Percentiles rank a stretch among this genome's conserved stretches.
Evolutionary conservation across 1,140 invertebrate genomes (phyloP).

Genomic region (Drosophila suzukii): DNA sequence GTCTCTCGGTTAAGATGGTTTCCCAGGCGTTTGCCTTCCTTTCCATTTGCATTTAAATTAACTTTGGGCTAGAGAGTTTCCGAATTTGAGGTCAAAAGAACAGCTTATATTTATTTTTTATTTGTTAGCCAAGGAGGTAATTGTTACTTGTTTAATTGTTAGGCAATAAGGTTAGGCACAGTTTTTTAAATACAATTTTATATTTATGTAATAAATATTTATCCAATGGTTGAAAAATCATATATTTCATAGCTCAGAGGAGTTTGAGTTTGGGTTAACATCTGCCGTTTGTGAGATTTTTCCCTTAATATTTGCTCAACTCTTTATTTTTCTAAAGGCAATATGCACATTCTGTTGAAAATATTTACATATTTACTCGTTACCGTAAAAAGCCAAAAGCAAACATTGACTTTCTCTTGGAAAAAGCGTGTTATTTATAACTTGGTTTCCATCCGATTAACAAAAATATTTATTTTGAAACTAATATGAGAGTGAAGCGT

Average conservation of each 20-base stretch:
- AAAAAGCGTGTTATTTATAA: not conserved
- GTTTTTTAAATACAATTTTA: too few relatives aligned
- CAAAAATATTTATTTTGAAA: slow-evolving; percentile 1
- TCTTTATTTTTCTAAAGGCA: not conserved
- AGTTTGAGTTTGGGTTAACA: not conserved
- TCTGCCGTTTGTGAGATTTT: not conserved
- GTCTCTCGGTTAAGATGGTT: slow-evolving; percentile 30
- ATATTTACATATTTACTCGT: slow-evolving; percentile 9
- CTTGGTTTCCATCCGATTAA: not conserved
- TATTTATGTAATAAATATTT: too few relatives aligned
- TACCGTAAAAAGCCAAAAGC: slow-evolving; percentile 7
- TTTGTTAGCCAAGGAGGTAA: not conserved
- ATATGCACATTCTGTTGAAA: slow-evolving; percentile 2
- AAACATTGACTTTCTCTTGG: slow-evolving; percentile 21
- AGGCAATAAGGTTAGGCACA: too few relatives aligned
- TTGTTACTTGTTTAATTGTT: too few relatives aligned
- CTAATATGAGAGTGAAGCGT: not conserved
- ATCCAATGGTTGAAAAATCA: not conserved
- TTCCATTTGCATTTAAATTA: slow-evolving; percentile 75
- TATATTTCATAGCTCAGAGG: not conserved
- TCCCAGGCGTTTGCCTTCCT: not conserved
- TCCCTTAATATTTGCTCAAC: not conserved
- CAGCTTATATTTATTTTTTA: slow-evolving; percentile 10
- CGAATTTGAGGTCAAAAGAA: slow-evolving; percentile 14
- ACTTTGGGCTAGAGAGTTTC: slow-evolving; percentile 12